A percentile compares a stretch with the other conserved stretches of the same genome.
Evolutionary conservation across 2,113 vertebrate species (phyloP).

Genomic region (Solea senegalensis): DNA sequence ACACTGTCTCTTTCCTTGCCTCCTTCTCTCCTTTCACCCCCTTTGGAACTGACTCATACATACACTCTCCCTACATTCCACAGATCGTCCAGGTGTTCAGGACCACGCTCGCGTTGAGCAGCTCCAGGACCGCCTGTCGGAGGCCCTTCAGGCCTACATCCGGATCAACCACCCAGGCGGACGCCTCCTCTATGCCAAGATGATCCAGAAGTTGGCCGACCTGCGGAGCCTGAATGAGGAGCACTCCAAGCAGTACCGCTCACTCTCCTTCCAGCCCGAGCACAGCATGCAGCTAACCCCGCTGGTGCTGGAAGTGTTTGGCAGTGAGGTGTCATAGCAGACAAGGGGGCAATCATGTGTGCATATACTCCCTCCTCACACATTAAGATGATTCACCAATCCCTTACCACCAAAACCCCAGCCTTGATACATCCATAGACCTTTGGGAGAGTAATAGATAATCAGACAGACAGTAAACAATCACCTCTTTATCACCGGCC

Average conservation of each 20-base stretch:
- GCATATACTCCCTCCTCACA: slow-evolving; percentile 16
- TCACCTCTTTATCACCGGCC: slow-evolving; percentile 33
- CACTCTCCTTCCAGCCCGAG: slow-evolving; percentile 91
- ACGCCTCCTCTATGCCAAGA: slow-evolving; percentile 93
- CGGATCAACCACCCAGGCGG: slow-evolving; percentile 89
- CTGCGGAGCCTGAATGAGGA: slow-evolving; percentile 96
- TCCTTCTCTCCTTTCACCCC: background rate
- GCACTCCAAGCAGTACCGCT: slow-evolving; percentile 96
- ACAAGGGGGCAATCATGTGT: slow-evolving; percentile 1
- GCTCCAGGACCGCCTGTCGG: slow-evolving; percentile 91
- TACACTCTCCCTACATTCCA: background rate
- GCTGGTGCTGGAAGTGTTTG: slow-evolving; percentile 94
- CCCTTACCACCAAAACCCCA: slow-evolving; percentile 25
- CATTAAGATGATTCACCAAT: slow-evolving; percentile 33
- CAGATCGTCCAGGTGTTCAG: slow-evolving; percentile 93
- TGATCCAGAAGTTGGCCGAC: slow-evolving; percentile 98
- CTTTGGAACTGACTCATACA: background rate
- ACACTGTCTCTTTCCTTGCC: too few species aligned
- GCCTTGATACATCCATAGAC: slow-evolving; percentile 35
- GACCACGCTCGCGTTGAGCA: slow-evolving; percentile 88
- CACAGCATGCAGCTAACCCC: slow-evolving; percentile 97
- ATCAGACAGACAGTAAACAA: slow-evolving; percentile 28
- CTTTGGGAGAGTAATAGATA: slow-evolving; percentile 39
- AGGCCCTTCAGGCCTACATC: slow-evolving; percentile 93
- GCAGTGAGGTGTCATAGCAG: slow-evolving; percentile 92